Conservation (phyloP, 30 jellyfish, hydroid and myxozoan genomes). For the Aurelia sp. region DNA sequence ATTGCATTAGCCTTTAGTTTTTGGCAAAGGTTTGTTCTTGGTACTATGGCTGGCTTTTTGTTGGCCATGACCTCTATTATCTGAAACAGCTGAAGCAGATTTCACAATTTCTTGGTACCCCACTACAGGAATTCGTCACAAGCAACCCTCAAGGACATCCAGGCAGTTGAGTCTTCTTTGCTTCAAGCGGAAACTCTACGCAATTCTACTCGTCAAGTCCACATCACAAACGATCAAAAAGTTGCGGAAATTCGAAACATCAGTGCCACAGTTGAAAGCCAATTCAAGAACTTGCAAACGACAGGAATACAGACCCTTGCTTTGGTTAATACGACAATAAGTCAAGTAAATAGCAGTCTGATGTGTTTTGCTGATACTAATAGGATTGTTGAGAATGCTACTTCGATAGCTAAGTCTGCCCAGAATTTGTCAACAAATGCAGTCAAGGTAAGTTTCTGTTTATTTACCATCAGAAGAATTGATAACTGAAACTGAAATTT, state of each 20-base stretch:
- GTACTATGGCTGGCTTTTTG: too few relatives aligned
- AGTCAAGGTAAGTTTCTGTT: slow-evolving; percentile 49
- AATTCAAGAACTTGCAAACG: slow-evolving; percentile 41
- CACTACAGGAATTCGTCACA: slow-evolving; percentile 75
- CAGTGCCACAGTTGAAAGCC: slow-evolving; percentile 67
- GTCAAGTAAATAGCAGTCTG: slow-evolving; percentile 77
- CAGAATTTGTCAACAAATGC: slow-evolving; percentile 72
- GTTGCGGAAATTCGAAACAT: slow-evolving; percentile 51
- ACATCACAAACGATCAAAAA: slow-evolving; percentile 53
- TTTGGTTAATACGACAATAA: slow-evolving; percentile 70
- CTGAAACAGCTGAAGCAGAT: too few relatives aligned
- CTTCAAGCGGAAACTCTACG: slow-evolving; percentile 64
- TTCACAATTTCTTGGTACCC: too few relatives aligned
- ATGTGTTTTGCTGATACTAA: slow-evolving; percentile 89
- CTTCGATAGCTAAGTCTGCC: slow-evolving; percentile 69
- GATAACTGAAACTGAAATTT: too few relatives aligned
- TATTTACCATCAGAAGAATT: neutral
- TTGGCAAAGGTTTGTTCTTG: too few relatives aligned
- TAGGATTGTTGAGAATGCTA: slow-evolving; percentile 76
- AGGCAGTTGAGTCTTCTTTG: slow-evolving; percentile 55
- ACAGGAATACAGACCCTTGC: slow-evolving; percentile 67
- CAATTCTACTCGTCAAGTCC: slow-evolving; percentile 41
- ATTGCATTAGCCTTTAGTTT: too few relatives aligned
- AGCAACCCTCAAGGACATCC: slow-evolving; percentile 66
- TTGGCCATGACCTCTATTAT: too few relatives aligned